Evolutionary conservation across 2,797 vertebrate genomes (phyloP), one percentile per base, ranked within the genome.

Genomic region (Propithecus deckenii): DNA sequence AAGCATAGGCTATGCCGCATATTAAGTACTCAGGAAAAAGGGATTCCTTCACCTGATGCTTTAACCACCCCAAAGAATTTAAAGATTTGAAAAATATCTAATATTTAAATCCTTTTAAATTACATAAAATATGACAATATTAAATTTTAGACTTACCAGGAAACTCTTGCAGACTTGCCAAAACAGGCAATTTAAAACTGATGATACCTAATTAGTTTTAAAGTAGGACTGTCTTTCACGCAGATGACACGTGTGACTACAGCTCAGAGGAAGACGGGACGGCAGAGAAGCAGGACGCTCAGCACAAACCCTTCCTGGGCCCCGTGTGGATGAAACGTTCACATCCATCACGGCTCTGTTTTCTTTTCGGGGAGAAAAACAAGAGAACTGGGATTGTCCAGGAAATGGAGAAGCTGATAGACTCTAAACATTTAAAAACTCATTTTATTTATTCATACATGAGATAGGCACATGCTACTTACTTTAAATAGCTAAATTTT

Each of bases 341-440:
- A 5, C 30, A 32, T 48, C 48, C 57, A 35, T 55, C 50, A 35
- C 35, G 61, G 63, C 22, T 72, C 48, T 75, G 9, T 46, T 50
- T 88, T 87, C 59, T 71, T 83, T 83, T 85, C 30, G 35, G 43
- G 15, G 59, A 30, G 7, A 28, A 22, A 89, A 80, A 65, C 17
- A 69, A 57, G 61, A 83, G 15, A 85, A 86, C 2, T 74, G 28
- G 35, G 10, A 69, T 28, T 52, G 6, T 50, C 76, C n/a, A 63
- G 90, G 79, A 71, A 46, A 48, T 22, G 5, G 32, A 32, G 55
- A 95, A 78, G 69, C 14, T 72, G 43, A 59, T 89, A 55, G 38
- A 22, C 69, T 87, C 84, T 86, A 94, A 96, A 63, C 43, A 93
- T 78, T 65, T 96, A 71, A 84, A 80, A 91, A 80, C 18, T 83